These are phyloP conservation scores for Spodoptera litura DNA, from an alignment of 1,140 invertebrate species.

Conservation along the genomic window DNA sequence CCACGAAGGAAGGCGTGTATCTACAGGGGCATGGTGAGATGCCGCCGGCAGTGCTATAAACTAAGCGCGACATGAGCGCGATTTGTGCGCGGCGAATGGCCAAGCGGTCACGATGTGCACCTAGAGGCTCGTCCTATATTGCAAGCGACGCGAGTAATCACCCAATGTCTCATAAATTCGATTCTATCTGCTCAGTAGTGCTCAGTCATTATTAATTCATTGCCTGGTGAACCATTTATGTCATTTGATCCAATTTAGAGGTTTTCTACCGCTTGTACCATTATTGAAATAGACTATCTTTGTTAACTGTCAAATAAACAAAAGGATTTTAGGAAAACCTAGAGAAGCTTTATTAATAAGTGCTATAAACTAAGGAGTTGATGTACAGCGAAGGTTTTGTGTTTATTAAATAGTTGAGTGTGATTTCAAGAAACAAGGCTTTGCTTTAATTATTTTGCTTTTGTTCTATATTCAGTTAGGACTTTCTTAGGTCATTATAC, in stretches of 20 bases:
- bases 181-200: slow-evolving; percentile 1
- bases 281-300: not conserved
- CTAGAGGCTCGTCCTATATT: slow-evolving; percentile 25
- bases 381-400: no score
- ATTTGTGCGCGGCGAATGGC: slow-evolving; percentile 48
- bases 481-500: no score
- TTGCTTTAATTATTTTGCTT: no score
- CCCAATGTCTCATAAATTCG: not conserved
- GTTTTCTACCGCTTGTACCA: not conserved
- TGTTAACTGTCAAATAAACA: no score
- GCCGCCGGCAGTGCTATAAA: slow-evolving; percentile 53
- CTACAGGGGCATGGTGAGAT: slow-evolving; percentile 47
- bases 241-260: not conserved
- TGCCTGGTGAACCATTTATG: not conserved
- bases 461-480: no score
- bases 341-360: no score
- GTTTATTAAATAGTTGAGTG: no score
- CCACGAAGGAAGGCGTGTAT: slow-evolving; percentile 51
- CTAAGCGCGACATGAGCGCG: slow-evolving; percentile 40
- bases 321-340: no score
- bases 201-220: slow-evolving; percentile 12
- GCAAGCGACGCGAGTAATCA: slow-evolving; percentile 24
- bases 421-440: no score
- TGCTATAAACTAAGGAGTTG: no score
- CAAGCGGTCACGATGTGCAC: slow-evolving; percentile 52